Evolutionary conservation across 1,140 invertebrate genomes (phyloP), one percentile per base, ranked within the genome.

Genomic region (Diploscapter pachys): DNA sequence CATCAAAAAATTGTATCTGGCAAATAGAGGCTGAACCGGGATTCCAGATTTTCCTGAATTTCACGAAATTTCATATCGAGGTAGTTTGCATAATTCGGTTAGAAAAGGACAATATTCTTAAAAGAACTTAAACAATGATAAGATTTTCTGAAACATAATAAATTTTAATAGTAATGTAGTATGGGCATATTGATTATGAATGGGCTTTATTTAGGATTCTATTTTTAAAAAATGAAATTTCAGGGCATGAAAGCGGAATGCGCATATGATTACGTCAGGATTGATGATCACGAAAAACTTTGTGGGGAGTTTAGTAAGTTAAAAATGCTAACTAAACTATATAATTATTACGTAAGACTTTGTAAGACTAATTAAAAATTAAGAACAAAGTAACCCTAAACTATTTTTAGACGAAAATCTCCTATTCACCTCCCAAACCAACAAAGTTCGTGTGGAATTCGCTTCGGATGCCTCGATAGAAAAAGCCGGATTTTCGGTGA

Each of bases 1-100:
- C 91, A 4, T 93, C 94, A 81, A 98, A 98, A 87, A 93, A 93
- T 84, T 99, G 96, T 86, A 90, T 96, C 4, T 99, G 96, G 96
- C 93, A 98, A 87, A 97, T 99, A 64, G 90, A 94, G 62, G 94
- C 95, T 0, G 92, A 91, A 0, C 91, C 92, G 3, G 93, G 94
- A 76, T 94, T 95, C 85, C 89, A 92, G 67, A 98, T 98, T 72
- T 96, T 94, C 0, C 87, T 99, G 31, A 98, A 98, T 88, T 98
- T 98, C 86, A 97, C 95, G 0, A 93, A 96, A 85, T 98, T 99
- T 83, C 95, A 98, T 84, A 87, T 99, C 56, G 96, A 72, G 71
- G 63, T 65, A 65, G 31, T 9, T 8, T 8, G 31, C 1, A 31
- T 31, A 31, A 1, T 31, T 31, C 31, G 31, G 31, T 31, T 31